A percentile compares a stretch with the other conserved stretches of the same genome.
These are phyloP conservation scores for Odontomachus brunneus DNA, from an alignment of 1,140 invertebrate genomes.

Conservation along the genomic window DNA sequence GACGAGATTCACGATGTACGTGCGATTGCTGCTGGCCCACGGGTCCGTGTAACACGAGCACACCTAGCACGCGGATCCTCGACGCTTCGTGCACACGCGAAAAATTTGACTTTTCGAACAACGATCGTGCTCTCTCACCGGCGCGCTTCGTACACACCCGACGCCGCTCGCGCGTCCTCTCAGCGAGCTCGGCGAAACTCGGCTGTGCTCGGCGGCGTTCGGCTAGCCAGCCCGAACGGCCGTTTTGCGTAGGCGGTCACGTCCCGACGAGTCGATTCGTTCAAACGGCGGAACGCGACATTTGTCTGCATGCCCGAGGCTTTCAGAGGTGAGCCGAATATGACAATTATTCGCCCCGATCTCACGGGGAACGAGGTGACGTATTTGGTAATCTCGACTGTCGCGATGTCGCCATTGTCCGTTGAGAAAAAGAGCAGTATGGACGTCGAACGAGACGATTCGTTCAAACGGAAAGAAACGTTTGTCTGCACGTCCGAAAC, in stretches of 20 bases:
- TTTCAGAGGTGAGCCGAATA: neutral
- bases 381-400: neutral
- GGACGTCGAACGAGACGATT: too few species aligned
- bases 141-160: constrained; percentile 55
- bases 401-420: too few species aligned
- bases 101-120: constrained; percentile 47
- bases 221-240: constrained; percentile 1
- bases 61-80: neutral
- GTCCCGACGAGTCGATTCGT: constrained; percentile 11
- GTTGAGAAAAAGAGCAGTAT: too few species aligned
- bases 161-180: constrained; percentile 51
- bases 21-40: neutral
- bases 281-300: neutral
- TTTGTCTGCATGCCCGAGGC: neutral
- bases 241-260: constrained; percentile 2
- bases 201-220: neutral
- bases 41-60: neutral
- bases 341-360: neutral
- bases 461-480: too few species aligned
- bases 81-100: neutral
- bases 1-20: neutral
- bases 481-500: too few species aligned
- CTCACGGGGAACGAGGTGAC: neutral
- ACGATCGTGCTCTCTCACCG: constrained; percentile 25
- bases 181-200: neutral